Evolutionary conservation across 2,888 invertebrate genomes (phyloP).

Genomic region (Agapostemon virescens): DNA sequence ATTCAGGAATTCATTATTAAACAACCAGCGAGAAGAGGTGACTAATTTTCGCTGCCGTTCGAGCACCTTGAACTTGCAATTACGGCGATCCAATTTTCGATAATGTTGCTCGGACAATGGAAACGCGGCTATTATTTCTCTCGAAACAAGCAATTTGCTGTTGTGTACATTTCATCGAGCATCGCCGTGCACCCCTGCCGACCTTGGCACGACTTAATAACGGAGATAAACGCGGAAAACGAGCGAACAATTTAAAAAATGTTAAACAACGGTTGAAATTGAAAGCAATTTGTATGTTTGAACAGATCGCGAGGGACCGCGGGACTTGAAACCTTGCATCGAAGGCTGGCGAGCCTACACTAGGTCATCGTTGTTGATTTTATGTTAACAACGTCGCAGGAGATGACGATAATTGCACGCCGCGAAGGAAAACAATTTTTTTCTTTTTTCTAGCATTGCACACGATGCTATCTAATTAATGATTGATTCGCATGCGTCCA

Average conservation of each 20-base stretch:
- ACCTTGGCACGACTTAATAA: conserved; percentile 11
- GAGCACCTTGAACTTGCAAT: neutral
- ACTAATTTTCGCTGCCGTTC: neutral
- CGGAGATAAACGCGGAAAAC: neutral
- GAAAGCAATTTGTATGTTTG: conserved; percentile 12
- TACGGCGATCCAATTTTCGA: conserved; percentile 16
- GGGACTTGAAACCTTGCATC: conserved; percentile 9
- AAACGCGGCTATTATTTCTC: conserved; percentile 8
- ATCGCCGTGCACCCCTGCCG: neutral
- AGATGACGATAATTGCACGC: conserved; percentile 44
- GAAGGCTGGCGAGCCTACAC: conserved; percentile 5
- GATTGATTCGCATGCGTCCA: neutral
- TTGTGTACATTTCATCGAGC: conserved; percentile 23
- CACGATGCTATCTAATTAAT: conserved; percentile 50
- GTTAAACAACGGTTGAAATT: conserved; percentile 1
- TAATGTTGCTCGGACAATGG: conserved; percentile 2
- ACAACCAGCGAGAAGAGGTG: neutral
- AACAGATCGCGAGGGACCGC: neutral
- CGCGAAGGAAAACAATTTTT: conserved; percentile 25
- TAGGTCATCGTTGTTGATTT: conserved; percentile 53
- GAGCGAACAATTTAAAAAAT: conserved; percentile 19
- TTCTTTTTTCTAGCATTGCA: too few relatives aligned
- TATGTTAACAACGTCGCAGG: conserved; percentile 27
- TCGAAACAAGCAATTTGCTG: neutral
- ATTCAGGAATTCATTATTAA: neutral